Conservation (phyloP, 1,140 invertebrate genomes). For the Hycleus phaleratus region DNA sequence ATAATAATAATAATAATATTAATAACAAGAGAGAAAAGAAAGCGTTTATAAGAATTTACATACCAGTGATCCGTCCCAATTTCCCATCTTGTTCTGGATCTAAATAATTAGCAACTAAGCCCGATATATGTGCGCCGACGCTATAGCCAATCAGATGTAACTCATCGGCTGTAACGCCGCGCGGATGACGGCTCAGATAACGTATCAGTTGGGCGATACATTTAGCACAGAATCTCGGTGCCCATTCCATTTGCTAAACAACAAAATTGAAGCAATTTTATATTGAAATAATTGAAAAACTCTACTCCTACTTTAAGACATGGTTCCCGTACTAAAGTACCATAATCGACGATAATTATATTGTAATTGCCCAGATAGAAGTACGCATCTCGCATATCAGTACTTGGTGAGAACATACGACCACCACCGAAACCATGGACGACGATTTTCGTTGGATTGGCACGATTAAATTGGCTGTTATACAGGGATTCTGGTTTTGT, state of each 20-base stretch:
- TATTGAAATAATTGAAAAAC: too few species aligned
- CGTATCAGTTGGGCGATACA: slow-evolving; percentile 74
- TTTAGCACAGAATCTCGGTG: slow-evolving; percentile 66
- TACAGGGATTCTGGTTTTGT: slow-evolving; percentile 58
- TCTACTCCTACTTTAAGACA: slow-evolving; percentile 51
- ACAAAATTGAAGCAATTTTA: too few species aligned
- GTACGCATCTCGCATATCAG: slow-evolving; percentile 72
- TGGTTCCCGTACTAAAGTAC: slow-evolving; percentile 68
- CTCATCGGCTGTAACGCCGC: slow-evolving; percentile 60
- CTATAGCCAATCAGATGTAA: slow-evolving; percentile 78
- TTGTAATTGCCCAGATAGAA: slow-evolving; percentile 74
- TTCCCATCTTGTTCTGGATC: slow-evolving; percentile 51
- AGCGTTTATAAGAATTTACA: background rate
- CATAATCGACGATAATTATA: slow-evolving; percentile 81
- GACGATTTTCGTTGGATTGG: slow-evolving; percentile 69
- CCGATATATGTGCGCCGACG: slow-evolving; percentile 78
- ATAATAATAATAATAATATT: too few species aligned
- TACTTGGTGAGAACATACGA: slow-evolving; percentile 67
- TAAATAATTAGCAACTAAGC: slow-evolving; percentile 69
- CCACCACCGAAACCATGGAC: slow-evolving; percentile 79
- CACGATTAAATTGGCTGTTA: slow-evolving; percentile 61
- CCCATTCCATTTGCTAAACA: slow-evolving; percentile 65
- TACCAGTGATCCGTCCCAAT: slow-evolving; percentile 71
- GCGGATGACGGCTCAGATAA: slow-evolving; percentile 68
- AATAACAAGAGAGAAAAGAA: background rate